Conservation (phyloP, 2,888 invertebrate species). For the Suillia variegata region DNA sequence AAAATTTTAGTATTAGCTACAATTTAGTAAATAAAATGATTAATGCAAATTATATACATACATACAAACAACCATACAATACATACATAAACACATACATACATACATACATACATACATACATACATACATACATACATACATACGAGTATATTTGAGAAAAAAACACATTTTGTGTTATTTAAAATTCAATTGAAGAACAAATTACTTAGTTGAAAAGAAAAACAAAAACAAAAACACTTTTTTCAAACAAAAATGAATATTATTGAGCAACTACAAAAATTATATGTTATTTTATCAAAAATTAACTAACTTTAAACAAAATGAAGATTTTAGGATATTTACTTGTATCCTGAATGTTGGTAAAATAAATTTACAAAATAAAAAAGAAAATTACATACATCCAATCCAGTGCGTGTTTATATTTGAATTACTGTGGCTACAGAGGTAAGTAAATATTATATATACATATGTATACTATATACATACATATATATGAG, state of each 20-base stretch:
- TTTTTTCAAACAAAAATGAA: not conserved
- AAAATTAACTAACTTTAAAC: not conserved
- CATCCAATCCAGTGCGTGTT: no score
- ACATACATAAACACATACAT: no score
- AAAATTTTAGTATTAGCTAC: constrained; percentile 41
- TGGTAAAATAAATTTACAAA: not conserved
- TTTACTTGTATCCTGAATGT: constrained; percentile 8
- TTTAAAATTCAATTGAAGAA: no score
- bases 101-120: not conserved
- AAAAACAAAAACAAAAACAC: no score
- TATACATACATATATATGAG: no score
- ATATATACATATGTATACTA: no score
- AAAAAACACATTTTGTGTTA: no score
- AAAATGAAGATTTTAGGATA: constrained; percentile 4
- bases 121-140: not conserved
- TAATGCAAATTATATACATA: constrained; percentile 17
- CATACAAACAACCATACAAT: not conserved
- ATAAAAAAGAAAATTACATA: no score
- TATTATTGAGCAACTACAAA: not conserved
- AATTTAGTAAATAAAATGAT: constrained; percentile 34
- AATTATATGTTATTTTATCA: constrained; percentile 8
- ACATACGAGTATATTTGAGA: not conserved
- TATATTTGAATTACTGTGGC: no score
- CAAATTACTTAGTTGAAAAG: no score
- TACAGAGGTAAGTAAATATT: no score